phyloP scores from a whole-genome alignment of 2,888 invertebrate genomes.

The Xanthia icteritia region DNA sequence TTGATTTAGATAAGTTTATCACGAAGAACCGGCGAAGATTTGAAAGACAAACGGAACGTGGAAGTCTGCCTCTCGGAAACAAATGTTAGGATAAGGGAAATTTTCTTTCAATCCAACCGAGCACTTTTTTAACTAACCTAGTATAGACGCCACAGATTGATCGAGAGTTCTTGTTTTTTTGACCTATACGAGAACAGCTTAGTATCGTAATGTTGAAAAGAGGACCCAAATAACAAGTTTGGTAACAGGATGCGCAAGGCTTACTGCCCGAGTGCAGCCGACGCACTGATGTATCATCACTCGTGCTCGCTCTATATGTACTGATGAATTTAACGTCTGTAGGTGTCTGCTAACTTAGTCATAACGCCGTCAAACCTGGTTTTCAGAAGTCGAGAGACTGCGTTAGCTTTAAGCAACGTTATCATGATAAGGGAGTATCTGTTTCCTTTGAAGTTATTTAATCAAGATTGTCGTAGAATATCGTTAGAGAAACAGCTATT shows the following conservation, averaged over 20 bases:
- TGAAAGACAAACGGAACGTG: slow-evolving; percentile 33
- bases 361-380: slow-evolving; percentile 5
- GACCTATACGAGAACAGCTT: slow-evolving; percentile 8
- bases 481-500: background rate
- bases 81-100: slow-evolving; percentile 18
- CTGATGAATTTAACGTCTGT: background rate
- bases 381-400: background rate
- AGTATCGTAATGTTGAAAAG: background rate
- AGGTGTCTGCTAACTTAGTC: slow-evolving; percentile 31
- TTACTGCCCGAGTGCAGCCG: slow-evolving; percentile 6
- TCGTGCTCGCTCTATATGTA: slow-evolving; percentile 29
- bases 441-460: slow-evolving; percentile 10
- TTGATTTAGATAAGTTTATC: slow-evolving; percentile 30
- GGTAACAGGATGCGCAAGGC: background rate
- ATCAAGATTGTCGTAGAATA: background rate
- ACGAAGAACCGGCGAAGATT: slow-evolving; percentile 22
- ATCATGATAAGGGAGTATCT: background rate
- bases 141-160: background rate
- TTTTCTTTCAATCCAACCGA: slow-evolving; percentile 23
- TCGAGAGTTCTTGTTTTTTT: slow-evolving; percentile 12
- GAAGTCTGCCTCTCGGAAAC: slow-evolving; percentile 17
- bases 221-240: no score
- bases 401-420: background rate
- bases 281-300: slow-evolving; percentile 23
- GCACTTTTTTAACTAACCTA: slow-evolving; percentile 29